Percentiles rank a stretch among this genome's conserved stretches.
Conservation (phyloP, 2,113 vertebrate species). For the Meles meles region DNA sequence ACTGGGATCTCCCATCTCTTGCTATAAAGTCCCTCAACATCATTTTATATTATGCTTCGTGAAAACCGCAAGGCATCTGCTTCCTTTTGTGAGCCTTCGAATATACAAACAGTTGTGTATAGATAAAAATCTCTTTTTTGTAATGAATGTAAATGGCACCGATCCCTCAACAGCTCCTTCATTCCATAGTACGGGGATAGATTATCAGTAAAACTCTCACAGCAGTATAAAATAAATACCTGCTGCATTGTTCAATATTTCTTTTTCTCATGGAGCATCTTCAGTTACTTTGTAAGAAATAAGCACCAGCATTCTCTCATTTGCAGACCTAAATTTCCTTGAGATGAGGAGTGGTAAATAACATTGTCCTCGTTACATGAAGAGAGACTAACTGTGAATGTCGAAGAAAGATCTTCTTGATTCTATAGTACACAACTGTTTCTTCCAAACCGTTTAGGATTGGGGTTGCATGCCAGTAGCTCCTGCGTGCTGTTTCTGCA, state of each 20-base stretch:
- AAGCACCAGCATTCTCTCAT: not conserved
- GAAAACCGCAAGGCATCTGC: not conserved
- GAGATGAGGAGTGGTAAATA: not conserved
- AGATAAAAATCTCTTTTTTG: not conserved
- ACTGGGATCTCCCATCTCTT: not conserved
- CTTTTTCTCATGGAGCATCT: not conserved
- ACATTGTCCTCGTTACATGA: not conserved
- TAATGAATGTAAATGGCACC: not conserved
- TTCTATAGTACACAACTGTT: not conserved
- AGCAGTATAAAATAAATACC: not conserved
- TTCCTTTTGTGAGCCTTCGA: not conserved
- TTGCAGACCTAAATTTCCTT: not conserved
- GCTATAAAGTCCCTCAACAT: not conserved
- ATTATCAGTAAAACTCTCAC: not conserved
- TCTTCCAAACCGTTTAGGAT: not conserved
- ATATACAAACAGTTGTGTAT: not conserved
- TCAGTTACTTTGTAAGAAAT: not conserved
- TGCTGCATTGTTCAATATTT: not conserved
- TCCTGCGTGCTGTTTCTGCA: not conserved
- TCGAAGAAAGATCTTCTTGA: not conserved
- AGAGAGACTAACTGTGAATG: not conserved
- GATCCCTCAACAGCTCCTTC: not conserved
- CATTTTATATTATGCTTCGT: not conserved
- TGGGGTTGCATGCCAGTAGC: not conserved
- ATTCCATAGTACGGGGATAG: not conserved